phyloP scores from a whole-genome alignment of 2,888 invertebrate genomes.

The Temnothorax unifasciatus region DNA sequence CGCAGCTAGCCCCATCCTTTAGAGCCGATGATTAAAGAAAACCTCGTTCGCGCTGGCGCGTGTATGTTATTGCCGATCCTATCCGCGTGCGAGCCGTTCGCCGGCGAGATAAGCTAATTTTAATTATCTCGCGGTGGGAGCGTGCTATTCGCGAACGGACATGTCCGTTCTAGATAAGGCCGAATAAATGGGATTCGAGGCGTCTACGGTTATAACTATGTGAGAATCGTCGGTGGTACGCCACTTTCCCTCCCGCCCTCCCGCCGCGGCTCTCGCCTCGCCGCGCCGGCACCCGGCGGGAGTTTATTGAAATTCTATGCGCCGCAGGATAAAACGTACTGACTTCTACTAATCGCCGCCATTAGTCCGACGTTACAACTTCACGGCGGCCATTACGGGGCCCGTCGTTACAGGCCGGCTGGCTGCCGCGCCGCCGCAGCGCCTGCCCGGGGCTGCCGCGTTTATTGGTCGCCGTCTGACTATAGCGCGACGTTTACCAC shows the following conservation, averaged over 20 bases:
- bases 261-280: not conserved
- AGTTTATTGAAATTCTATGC: slow-evolving; percentile 72
- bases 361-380: slow-evolving; percentile 67
- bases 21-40: slow-evolving; percentile 56
- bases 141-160: slow-evolving; percentile 65
- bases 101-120: slow-evolving; percentile 69
- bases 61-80: slow-evolving; percentile 58
- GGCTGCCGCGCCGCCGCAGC: not conserved
- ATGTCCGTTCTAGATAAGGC: slow-evolving; percentile 70
- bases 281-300: slow-evolving; percentile 13
- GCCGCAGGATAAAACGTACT: slow-evolving; percentile 66
- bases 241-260: slow-evolving; percentile 10
- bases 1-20: slow-evolving; percentile 22
- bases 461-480: slow-evolving; percentile 26
- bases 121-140: slow-evolving; percentile 68
- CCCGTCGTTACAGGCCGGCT: slow-evolving; percentile 39
- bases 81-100: slow-evolving; percentile 51
- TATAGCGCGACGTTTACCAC: slow-evolving; percentile 54
- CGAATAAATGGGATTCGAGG: slow-evolving; percentile 71
- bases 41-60: slow-evolving; percentile 52
- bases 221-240: slow-evolving; percentile 57
- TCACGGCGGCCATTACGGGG: slow-evolving; percentile 62
- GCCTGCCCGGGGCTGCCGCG: not conserved
- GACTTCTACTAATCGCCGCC: slow-evolving; percentile 70
- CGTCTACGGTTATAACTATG: slow-evolving; percentile 60